Conservation (phyloP, 2,113 vertebrate genomes). For the Sitta europaea region DNA sequence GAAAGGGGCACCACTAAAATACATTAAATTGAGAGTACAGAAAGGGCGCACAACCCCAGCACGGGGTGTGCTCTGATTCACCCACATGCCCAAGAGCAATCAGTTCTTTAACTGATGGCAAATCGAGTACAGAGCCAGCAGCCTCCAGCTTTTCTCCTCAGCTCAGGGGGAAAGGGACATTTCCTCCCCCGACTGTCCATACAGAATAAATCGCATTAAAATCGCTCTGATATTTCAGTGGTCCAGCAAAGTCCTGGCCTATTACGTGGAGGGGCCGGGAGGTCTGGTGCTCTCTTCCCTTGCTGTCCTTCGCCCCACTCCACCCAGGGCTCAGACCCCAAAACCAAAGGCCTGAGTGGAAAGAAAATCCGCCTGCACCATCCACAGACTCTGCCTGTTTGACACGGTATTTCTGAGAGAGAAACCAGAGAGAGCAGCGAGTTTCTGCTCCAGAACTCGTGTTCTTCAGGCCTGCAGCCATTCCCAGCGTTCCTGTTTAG, state of each 20-base stretch:
- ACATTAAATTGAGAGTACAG: accelerated
- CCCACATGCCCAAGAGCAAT: neutral
- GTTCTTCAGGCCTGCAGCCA: accelerated
- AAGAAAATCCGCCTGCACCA: accelerated
- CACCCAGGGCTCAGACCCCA: neutral
- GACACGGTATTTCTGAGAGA: accelerated
- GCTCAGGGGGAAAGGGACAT: accelerated
- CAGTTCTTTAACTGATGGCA: accelerated
- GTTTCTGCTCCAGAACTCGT: neutral
- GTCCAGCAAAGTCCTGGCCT: accelerated
- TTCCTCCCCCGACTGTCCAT: accelerated
- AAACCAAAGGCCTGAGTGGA: accelerated
- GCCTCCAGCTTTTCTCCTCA: neutral
- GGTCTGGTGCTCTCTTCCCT: accelerated
- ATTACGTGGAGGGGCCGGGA: accelerated
- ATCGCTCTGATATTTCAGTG: accelerated
- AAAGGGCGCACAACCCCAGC: accelerated
- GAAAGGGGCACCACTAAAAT: neutral
- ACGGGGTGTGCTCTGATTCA: neutral
- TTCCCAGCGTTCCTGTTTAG: accelerated
- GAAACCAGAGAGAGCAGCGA: accelerated
- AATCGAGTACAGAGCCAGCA: accelerated
- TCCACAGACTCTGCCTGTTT: accelerated
- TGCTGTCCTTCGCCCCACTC: neutral
- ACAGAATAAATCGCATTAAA: accelerated